Conservation (phyloP, 2,113 vertebrate species). For the Xyrauchen texanus region DNA sequence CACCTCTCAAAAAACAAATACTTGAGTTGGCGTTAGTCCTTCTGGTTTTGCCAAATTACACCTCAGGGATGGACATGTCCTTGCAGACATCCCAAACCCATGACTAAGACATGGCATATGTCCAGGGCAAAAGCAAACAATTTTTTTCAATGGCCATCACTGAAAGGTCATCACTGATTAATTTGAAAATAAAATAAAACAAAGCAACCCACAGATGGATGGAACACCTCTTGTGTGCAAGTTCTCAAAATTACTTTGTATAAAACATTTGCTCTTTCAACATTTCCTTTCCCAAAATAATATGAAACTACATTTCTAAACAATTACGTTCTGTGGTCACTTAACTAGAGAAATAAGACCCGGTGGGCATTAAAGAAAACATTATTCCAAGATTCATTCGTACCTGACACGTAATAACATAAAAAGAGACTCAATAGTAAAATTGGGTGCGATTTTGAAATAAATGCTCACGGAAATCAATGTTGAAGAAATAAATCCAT, state of each 20-base stretch:
- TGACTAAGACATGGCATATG: not conserved
- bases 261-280: not conserved
- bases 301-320: constrained; percentile 11
- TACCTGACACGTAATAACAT: constrained; percentile 28
- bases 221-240: not conserved
- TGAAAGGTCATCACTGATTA: not conserved
- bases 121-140: not conserved
- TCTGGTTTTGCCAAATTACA: not conserved
- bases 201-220: not conserved
- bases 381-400: constrained; percentile 28
- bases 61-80: not conserved
- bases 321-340: constrained; percentile 15
- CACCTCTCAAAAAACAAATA: constrained; percentile 3
- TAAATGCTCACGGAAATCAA: constrained; percentile 27
- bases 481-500: constrained; percentile 40
- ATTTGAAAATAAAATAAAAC: not conserved
- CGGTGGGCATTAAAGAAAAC: constrained; percentile 34
- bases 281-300: constrained; percentile 11
- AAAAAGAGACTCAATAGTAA: constrained; percentile 16
- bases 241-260: not conserved
- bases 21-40: not conserved
- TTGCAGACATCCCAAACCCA: not conserved
- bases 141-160: not conserved
- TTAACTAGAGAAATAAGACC: constrained; percentile 25
- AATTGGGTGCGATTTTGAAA: constrained; percentile 19